Evolutionary conservation across 2,113 vertebrate genomes (phyloP).

Genomic region (Sciurus niger): DNA sequence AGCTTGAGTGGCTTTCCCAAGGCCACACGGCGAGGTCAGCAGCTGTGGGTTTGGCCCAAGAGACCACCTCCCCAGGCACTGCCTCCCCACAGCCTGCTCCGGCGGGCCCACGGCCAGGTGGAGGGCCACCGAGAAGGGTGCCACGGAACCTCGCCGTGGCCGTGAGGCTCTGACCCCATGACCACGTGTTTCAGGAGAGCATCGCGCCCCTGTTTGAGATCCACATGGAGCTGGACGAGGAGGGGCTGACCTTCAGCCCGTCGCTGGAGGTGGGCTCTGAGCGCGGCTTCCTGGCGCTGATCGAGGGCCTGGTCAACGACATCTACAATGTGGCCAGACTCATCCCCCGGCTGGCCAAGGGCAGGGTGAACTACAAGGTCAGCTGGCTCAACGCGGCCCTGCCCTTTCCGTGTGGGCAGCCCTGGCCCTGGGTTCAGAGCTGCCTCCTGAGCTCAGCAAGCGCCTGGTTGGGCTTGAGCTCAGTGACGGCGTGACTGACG

Average conservation of each 20-base stretch:
- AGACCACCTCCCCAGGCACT: too few species aligned
- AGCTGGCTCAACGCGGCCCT: fast-evolving
- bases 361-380: constrained; percentile 83
- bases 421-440: fast-evolving
- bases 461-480: fast-evolving
- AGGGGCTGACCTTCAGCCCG: constrained; percentile 81
- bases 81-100: not conserved
- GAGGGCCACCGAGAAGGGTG: fast-evolving
- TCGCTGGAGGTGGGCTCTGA: constrained; percentile 78
- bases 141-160: too few species aligned
- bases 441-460: fast-evolving
- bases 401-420: fast-evolving
- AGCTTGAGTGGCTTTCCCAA: fast-evolving
- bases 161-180: fast-evolving
- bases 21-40: fast-evolving
- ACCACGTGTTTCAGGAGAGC: constrained; percentile 73
- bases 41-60: fast-evolving
- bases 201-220: constrained; percentile 87
- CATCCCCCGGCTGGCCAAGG: constrained; percentile 85
- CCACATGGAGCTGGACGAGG: constrained; percentile 83
- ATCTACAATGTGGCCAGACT: constrained; percentile 83
- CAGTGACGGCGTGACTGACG: fast-evolving
- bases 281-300: constrained; percentile 78
- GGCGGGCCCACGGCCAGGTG: fast-evolving
- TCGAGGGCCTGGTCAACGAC: constrained; percentile 84